Base-by-base conservation (phyloP, 2,888 invertebrate species). In the Thymelicus sylvestris region DNA sequence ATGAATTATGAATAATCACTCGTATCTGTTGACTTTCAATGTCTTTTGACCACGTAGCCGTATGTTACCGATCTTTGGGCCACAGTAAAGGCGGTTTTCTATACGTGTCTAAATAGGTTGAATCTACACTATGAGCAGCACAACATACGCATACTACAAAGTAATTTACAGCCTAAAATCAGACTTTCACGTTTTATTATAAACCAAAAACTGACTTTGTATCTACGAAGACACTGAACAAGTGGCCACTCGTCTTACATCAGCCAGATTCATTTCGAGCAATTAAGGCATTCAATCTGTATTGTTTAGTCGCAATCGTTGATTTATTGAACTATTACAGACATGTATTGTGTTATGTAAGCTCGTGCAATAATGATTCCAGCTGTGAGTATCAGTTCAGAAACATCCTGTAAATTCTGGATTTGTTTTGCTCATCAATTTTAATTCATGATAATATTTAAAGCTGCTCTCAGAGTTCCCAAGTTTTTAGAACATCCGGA, bases 211-310 rank as follows among this genome's bases (percentile, higher is more conserved):
- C 55, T 55, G 19, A 31, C 7, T 15, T 55, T 24, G 24, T 19
- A 19, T 2, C 19, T 19, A 55, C 24, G 24, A 7, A 55, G 24
- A 19, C 24, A 55, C 24, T 24, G 24, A 55, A 55, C 55, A 55
- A 55, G 8, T 55, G 8, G 24, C 55, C 55, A 12, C 24, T 55
- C 24, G n/a, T 19, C 55, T 24, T 19, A 24, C 55, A 24, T 55
- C 55, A 55, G 55, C n/a, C 55, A 55, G 24, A 55, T 55, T 55
- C 55, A 55, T 55, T 24, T 55, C 24, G 55, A 19, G 10, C 55
- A 55, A 55, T 55, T 55, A 55, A 55, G 55, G 55, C 55, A 55
- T 55, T 55, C 55, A 55, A 55, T 55, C 55, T 24, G 55, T 55
- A 55, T 55, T 55, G 55, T 52, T 52, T 55, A 55, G 19, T 55